Conservation (phyloP, 2,888 invertebrate species). For the Octodonta nipae region DNA sequence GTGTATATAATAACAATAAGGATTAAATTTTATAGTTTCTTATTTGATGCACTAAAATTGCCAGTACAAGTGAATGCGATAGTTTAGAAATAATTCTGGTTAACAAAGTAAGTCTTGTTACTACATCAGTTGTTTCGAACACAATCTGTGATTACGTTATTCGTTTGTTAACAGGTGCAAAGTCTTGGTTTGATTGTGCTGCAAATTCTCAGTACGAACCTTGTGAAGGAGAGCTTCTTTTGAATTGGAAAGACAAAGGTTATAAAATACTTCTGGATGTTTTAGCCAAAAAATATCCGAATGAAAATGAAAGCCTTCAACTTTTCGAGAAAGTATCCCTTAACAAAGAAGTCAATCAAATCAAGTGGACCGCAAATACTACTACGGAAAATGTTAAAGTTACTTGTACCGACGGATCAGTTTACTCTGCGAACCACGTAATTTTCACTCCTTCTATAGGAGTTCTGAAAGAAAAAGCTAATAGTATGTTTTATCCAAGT, state of each 20-base stretch:
- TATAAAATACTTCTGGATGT: conserved; percentile 51
- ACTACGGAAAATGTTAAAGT: neutral
- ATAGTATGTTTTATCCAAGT: conserved; percentile 13
- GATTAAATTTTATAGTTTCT: no score
- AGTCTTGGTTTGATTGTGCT: conserved; percentile 44
- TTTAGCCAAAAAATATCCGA: conserved; percentile 35
- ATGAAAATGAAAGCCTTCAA: conserved; percentile 11
- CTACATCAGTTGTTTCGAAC: no score
- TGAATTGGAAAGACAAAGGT: conserved; percentile 60
- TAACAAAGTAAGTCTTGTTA: no score
- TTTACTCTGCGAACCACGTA: conserved; percentile 43
- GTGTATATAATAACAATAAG: no score
- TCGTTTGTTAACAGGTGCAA: no score
- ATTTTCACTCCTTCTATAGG: conserved; percentile 41
- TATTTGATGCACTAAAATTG: no score
- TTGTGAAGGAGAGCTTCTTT: conserved; percentile 51
- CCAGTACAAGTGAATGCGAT: no score
- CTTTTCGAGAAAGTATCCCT: conserved; percentile 19
- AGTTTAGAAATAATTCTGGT: no score
- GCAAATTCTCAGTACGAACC: conserved; percentile 50
- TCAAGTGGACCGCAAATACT: conserved; percentile 5
- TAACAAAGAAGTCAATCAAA: conserved; percentile 18
- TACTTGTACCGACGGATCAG: conserved; percentile 36
- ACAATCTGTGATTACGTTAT: no score
- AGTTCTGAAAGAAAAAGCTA: conserved; percentile 15